A percentile compares a stretch with the other conserved stretches of the same genome.
Evolutionary conservation across 2,797 vertebrate species (phyloP).

Genomic region (Cyprinella venusta): DNA sequence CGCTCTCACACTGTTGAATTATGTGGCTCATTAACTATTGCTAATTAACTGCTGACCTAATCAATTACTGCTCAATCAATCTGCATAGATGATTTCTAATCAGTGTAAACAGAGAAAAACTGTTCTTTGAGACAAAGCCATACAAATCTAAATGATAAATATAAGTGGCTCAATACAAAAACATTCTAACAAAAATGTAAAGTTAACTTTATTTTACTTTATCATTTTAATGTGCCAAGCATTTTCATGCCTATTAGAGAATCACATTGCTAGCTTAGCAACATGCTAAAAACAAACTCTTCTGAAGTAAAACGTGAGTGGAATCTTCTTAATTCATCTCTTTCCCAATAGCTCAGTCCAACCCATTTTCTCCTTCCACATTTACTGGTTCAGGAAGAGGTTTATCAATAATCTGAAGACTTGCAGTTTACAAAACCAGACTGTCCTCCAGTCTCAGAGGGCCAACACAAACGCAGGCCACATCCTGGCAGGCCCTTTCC

Average conservation of each 20-base stretch:
- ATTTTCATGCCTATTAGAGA: not conserved
- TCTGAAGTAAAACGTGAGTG: not conserved
- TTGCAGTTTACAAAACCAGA: constrained; percentile 9
- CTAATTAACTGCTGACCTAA: not conserved
- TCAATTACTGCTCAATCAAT: not conserved
- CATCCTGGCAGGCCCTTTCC: constrained; percentile 59
- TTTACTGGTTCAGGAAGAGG: constrained; percentile 18
- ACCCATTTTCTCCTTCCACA: not conserved
- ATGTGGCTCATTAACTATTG: not conserved
- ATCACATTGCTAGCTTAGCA: not conserved
- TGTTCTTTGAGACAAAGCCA: not conserved
- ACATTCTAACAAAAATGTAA: not conserved
- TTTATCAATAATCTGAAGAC: constrained; percentile 56
- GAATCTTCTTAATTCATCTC: not conserved
- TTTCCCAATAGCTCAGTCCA: not conserved
- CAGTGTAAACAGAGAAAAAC: not conserved
- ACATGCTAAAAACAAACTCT: not conserved
- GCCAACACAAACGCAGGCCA: constrained; percentile 47
- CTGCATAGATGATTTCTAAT: not conserved
- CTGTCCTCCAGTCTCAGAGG: constrained; percentile 22
- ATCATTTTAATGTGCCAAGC: not conserved
- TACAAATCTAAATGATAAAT: not conserved
- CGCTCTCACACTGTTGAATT: not conserved
- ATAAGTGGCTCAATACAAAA: not conserved
- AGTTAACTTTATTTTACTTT: not conserved